Percentiles rank a stretch among this genome's conserved stretches.
phyloP scores from a whole-genome alignment of 2,797 vertebrate species.

The Urocyon cinereoargenteus region DNA sequence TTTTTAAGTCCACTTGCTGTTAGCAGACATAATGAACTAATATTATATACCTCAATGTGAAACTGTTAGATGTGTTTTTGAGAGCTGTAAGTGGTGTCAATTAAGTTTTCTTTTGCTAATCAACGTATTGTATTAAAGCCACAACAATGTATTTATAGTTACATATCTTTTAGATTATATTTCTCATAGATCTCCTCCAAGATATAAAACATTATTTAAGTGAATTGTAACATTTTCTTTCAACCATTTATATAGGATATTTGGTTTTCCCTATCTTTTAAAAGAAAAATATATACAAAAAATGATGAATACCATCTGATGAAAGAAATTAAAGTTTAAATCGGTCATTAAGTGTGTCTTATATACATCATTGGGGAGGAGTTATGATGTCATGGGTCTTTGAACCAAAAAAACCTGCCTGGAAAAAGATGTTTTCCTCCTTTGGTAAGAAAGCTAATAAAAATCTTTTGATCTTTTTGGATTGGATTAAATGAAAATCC shows the following conservation, averaged over 20 bases:
- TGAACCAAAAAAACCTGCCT: slow-evolving; percentile 54
- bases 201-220: neutral
- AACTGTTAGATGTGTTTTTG: slow-evolving; percentile 39
- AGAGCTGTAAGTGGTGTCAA: neutral
- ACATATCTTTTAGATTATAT: neutral
- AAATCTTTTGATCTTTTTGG: slow-evolving; percentile 49
- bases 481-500: slow-evolving; percentile 54
- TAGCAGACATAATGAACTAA: neutral
- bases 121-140: neutral
- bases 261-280: neutral
- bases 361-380: neutral
- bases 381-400: slow-evolving; percentile 15
- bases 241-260: neutral
- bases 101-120: slow-evolving; percentile 10
- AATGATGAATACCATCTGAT: neutral
- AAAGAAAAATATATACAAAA: slow-evolving; percentile 22
- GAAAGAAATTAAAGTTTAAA: slow-evolving; percentile 66
- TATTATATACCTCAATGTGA: neutral
- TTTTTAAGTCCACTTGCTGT: slow-evolving; percentile 1
- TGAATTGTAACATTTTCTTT: slow-evolving; percentile 6
- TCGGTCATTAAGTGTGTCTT: slow-evolving; percentile 16
- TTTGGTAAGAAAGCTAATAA: slow-evolving; percentile 52
- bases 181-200: slow-evolving; percentile 10
- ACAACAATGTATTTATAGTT: neutral
- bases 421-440: slow-evolving; percentile 38